phyloP scores from a whole-genome alignment of 2,888 invertebrate species.

The Molorchus minor region DNA sequence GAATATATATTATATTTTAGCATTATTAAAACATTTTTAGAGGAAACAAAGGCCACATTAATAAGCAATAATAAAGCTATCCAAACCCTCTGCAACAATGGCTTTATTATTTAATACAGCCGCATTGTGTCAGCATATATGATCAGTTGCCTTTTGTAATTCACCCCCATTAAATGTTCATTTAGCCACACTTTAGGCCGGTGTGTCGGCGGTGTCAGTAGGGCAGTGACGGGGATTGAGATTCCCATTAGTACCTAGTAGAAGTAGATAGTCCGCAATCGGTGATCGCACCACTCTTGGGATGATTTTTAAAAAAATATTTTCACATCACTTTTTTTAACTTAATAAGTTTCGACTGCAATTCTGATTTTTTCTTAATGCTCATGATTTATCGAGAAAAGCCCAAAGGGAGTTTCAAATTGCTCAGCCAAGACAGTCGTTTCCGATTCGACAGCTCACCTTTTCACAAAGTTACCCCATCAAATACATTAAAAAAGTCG shows the following conservation, averaged over 20 bases:
- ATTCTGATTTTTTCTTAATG: too few relatives aligned
- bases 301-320: too few relatives aligned
- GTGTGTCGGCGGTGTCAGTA: conserved; percentile 10
- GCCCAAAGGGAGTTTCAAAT: too few relatives aligned
- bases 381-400: too few relatives aligned
- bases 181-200: conserved; percentile 56
- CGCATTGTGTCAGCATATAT: conserved; percentile 32
- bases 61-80: conserved; percentile 34
- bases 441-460: too few relatives aligned
- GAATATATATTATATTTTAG: not conserved
- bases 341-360: too few relatives aligned
- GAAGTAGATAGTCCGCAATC: too few relatives aligned
- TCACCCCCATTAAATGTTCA: conserved; percentile 61
- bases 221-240: not conserved
- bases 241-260: not conserved
- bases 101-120: conserved; percentile 41
- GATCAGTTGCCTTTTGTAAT: conserved; percentile 53
- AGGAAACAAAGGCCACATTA: conserved; percentile 15
- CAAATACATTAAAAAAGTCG: too few relatives aligned
- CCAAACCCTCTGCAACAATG: conserved; percentile 32
- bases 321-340: too few relatives aligned
- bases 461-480: too few relatives aligned
- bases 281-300: too few relatives aligned
- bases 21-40: not conserved
- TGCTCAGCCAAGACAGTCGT: too few relatives aligned